Conservation (phyloP, 2,888 invertebrate species). For the Lutraria lutraria region DNA sequence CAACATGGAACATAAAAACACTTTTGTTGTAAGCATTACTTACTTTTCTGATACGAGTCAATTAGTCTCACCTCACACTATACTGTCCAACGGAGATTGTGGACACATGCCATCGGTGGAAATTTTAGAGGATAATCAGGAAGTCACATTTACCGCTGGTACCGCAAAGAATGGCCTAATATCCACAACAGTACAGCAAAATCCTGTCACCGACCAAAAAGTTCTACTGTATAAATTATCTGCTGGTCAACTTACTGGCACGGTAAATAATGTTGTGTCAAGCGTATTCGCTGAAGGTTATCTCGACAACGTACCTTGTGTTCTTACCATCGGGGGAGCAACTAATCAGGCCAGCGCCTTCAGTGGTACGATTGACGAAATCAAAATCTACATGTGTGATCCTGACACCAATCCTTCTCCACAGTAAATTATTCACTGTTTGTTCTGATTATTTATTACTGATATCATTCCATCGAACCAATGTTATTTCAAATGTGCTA, state of each 20-base stretch:
- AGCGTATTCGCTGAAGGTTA: neutral
- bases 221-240: neutral
- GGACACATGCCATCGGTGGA: neutral
- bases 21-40: neutral
- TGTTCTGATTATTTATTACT: too few species aligned
- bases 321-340: neutral
- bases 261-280: neutral
- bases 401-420: constrained; percentile 8
- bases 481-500: too few species aligned
- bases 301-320: constrained; percentile 23
- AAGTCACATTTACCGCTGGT: neutral
- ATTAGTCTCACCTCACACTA: neutral
- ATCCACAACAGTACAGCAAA: neutral
- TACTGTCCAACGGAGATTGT: constrained; percentile 28
- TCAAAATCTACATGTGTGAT: constrained; percentile 21
- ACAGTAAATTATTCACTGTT: neutral
- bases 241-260: neutral
- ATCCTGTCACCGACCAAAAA: neutral
- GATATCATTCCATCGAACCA: too few species aligned
- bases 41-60: neutral
- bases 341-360: neutral
- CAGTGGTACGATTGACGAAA: constrained; percentile 6
- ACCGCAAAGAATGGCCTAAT: neutral
- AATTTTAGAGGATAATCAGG: neutral
- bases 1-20: constrained; percentile 15